A percentile compares a stretch with the other conserved stretches of the same genome.
Evolutionary conservation across 2,888 invertebrate species (phyloP).

Genomic region (Noctua pronuba): DNA sequence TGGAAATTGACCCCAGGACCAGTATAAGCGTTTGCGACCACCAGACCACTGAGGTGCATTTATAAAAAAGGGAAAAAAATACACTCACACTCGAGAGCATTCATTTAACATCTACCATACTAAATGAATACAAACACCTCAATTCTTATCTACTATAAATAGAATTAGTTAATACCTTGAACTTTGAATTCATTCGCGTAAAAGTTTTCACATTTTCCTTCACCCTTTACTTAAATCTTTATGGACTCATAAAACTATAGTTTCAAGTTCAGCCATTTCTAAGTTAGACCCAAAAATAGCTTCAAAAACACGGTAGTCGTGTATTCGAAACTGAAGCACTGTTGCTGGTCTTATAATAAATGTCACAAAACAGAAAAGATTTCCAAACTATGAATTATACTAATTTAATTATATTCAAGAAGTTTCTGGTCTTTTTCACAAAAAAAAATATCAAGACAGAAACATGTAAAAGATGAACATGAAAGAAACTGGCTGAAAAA

Average conservation of each 20-base stretch:
- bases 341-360: slow-evolving; percentile 4
- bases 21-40: neutral
- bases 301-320: neutral
- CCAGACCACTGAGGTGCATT: neutral
- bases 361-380: neutral
- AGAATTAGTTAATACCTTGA: slow-evolving; percentile 15
- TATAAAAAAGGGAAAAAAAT: neutral
- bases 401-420: slow-evolving; percentile 31
- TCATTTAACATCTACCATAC: neutral
- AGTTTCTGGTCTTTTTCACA: slow-evolving; percentile 21
- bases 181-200: slow-evolving; percentile 11
- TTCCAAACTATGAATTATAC: slow-evolving; percentile 6
- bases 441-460: slow-evolving; percentile 27
- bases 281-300: slow-evolving; percentile 17
- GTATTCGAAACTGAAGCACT: neutral
- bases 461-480: slow-evolving; percentile 42
- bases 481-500: slow-evolving; percentile 49
- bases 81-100: neutral
- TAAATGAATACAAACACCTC: neutral
- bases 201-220: slow-evolving; percentile 37
- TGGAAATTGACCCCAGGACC: neutral
- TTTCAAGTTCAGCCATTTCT: slow-evolving; percentile 26
- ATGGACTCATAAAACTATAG: slow-evolving; percentile 19
- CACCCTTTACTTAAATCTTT: slow-evolving; percentile 7
- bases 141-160: slow-evolving; percentile 5